phyloP scores from a whole-genome alignment of 1,140 invertebrate genomes.

The Drosophila ficusphila region DNA sequence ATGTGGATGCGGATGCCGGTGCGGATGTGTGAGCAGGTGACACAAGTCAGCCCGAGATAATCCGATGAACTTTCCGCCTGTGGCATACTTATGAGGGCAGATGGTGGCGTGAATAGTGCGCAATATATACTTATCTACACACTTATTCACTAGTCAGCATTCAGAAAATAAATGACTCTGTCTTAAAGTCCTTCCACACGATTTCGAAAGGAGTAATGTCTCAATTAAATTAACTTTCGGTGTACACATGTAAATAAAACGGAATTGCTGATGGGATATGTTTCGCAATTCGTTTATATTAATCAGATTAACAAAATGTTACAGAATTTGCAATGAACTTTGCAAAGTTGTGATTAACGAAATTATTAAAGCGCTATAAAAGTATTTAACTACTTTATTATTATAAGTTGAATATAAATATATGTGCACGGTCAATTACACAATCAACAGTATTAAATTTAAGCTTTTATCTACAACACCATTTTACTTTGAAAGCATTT shows the following conservation, averaged over 20 bases:
- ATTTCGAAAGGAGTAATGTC: slow-evolving; percentile 1
- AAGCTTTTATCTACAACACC: too few relatives aligned
- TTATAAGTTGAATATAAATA: too few relatives aligned
- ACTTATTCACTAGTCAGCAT: slow-evolving; percentile 22
- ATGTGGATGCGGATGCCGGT: neutral
- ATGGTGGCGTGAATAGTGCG: neutral
- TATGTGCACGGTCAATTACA: too few relatives aligned
- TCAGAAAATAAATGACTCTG: slow-evolving; percentile 10
- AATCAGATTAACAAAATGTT: too few relatives aligned
- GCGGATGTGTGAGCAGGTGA: slow-evolving; percentile 7
- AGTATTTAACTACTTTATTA: too few relatives aligned
- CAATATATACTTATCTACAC: slow-evolving; percentile 1
- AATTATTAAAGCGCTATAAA: too few relatives aligned
- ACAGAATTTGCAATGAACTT: too few relatives aligned
- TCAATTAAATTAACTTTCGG: neutral
- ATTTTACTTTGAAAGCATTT: too few relatives aligned
- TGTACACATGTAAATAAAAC: neutral
- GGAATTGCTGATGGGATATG: too few relatives aligned
- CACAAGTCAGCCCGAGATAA: slow-evolving; percentile 42
- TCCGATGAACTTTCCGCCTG: slow-evolving; percentile 29
- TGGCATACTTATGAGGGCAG: slow-evolving; percentile 39
- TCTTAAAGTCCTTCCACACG: neutral
- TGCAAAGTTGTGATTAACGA: too few relatives aligned
- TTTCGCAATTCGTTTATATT: too few relatives aligned
- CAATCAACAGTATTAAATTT: too few relatives aligned